Evolutionary conservation across 1,140 invertebrate genomes (phyloP), one percentile per base, ranked within the genome.

Genomic region (Acromyrmex charruanus): DNA sequence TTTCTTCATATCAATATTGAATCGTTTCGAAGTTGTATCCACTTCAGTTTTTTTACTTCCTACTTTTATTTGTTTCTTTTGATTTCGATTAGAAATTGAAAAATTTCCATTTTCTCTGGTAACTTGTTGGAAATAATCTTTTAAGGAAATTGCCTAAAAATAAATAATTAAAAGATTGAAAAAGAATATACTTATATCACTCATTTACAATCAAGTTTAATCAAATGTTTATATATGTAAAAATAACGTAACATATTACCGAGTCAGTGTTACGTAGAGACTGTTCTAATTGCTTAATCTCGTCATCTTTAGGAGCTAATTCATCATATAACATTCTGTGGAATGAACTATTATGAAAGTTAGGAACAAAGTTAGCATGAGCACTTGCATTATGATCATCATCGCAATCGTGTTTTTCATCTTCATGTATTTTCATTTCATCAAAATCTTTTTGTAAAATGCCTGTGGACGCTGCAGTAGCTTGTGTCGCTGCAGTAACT

Each of bases 191-290:
- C 4, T 84, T 51, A 25, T 14, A 61, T 63, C 35, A 72, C 12
- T 75, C 14, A n/a, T 75, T 85, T 53, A 35, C 9, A 77, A 0
- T 12, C 2, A 61, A 28, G 3, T 3, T 63, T 7, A 77, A 55
- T 18, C 3, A 3, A 51, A 68, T 44, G 12, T 58, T 69, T 28
- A 16, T 44, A 16, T 31, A 75, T 16, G 1, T 16, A 77, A 39
- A 77, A 39, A 16, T 31, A 31, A 31, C 4, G 9, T 21, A 80
- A 71, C n/a, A 28, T 58, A 44, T 81, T 71, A 81, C 79, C 79
- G 12, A 16, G 3, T 79, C 44, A 65, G 4, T 58, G 5, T 9
- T 18, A 28, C 14, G 2, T 12, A 25, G 3, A 58, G 31, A 39
- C 3, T 53, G 9, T 58, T 71, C 35, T 21, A 28, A 9, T 28